A percentile compares a stretch with the other conserved stretches of the same genome.
These are phyloP conservation scores for Mixornis gularis DNA, from an alignment of 2,113 vertebrate species.

Conservation along the genomic window DNA sequence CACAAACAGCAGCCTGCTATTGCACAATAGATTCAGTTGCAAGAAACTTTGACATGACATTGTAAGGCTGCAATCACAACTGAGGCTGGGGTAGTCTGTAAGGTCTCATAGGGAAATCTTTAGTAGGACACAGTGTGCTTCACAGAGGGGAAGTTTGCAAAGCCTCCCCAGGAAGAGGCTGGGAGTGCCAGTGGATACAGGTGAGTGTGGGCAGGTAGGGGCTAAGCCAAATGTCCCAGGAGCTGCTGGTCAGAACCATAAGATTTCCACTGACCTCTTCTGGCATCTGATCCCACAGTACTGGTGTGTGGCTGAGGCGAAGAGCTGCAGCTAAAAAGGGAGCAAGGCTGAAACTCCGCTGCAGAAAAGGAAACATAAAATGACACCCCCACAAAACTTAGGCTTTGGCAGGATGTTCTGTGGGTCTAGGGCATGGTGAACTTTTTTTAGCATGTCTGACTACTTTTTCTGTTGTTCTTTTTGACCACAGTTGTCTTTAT, in stretches of 20 bases:
- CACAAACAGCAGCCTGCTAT: background rate
- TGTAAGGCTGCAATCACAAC: background rate
- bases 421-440: background rate
- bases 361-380: background rate
- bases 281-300: background rate
- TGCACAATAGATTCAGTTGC: background rate
- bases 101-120: background rate
- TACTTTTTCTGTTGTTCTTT: background rate
- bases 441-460: background rate
- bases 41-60: background rate
- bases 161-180: background rate
- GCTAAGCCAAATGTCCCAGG: background rate
- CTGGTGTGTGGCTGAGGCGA: background rate
- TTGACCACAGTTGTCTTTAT: background rate
- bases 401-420: background rate
- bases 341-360: background rate
- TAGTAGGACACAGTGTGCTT: background rate
- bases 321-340: background rate
- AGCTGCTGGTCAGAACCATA: background rate
- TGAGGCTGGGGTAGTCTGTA: background rate
- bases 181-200: background rate
- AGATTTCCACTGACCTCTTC: background rate
- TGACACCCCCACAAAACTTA: background rate
- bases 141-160: background rate
- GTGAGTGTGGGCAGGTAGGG: background rate